These are phyloP conservation scores for Eueides isabella DNA, from an alignment of 1,140 invertebrate genomes.

Conservation along the genomic window DNA sequence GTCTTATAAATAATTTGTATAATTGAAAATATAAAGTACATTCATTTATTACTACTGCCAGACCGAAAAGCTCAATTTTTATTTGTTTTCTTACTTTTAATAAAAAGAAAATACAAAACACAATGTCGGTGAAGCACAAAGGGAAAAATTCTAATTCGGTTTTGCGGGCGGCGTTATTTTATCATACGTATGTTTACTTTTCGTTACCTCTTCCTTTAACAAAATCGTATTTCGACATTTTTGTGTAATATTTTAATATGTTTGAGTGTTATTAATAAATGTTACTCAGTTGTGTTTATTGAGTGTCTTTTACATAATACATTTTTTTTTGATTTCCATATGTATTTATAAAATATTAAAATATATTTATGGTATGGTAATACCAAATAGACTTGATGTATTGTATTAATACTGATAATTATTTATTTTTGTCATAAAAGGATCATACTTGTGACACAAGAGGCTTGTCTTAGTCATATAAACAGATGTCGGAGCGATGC, in stretches of 20 bases:
- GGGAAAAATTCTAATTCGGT: slow-evolving; percentile 65
- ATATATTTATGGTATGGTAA: no score
- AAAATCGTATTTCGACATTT: slow-evolving; percentile 53
- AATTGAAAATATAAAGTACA: no score
- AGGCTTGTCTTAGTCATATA: slow-evolving; percentile 49
- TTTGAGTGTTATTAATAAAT: not conserved
- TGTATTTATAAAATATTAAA: no score
- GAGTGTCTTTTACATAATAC: no score
- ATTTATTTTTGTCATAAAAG: slow-evolving; percentile 19
- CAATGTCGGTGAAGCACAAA: slow-evolving; percentile 57
- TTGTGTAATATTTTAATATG: slow-evolving; percentile 6
- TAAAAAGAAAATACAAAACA: slow-evolving; percentile 70
- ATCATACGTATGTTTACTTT: slow-evolving; percentile 56
- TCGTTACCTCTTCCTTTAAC: slow-evolving; percentile 45
- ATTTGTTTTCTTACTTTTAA: slow-evolving; percentile 68
- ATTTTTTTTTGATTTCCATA: not conserved
- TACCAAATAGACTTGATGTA: not conserved
- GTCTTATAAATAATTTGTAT: no score
- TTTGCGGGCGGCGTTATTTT: slow-evolving; percentile 57
- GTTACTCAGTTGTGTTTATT: not conserved
- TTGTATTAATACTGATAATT: not conserved
- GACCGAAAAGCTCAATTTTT: slow-evolving; percentile 45
- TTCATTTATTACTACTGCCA: not conserved
- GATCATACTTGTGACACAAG: slow-evolving; percentile 16
- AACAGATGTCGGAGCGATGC: slow-evolving; percentile 44